Base-by-base conservation (phyloP, 2,113 vertebrate genomes). In the Dipodomys spectabilis region DNA sequence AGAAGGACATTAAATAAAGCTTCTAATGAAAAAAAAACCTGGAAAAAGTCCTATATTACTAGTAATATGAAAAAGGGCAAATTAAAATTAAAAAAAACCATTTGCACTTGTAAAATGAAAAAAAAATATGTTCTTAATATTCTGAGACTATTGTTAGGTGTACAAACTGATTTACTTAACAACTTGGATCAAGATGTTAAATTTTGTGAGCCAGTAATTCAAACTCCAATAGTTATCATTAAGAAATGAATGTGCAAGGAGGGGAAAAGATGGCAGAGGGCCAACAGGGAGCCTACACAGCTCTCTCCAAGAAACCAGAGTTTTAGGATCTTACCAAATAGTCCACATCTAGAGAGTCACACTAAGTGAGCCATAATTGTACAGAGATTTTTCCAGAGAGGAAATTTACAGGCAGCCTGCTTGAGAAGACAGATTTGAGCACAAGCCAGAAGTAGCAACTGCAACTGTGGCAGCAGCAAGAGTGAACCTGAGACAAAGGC, bases 1-100 rank as follows among this genome's bases (percentile, higher is more conserved):
- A 92, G 60, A 88, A 67, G 28, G 64, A 85, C 80, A 20, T 53
- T 32, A 89, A 73, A 75, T 32, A 89, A 73, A 75, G 49, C 73
- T 44, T 57, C 23, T 60, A 39, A 65, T 27, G 25, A 91, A 28
- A 86, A 28, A 86, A 91, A 67, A n/a, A 30, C 45, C 35, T 94
- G 60, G 32, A 82, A 92, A 96, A 65, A 44, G 82, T 11, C 12
- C 49, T 74, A 39, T 78, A 45, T 82, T 30, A 25, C 20, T n/a
- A 60, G 12, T 62, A 57, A 94, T 65, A 57, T 30, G 27, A 94
- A 64, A 69, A 85, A 86, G 49, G 1, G 45, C 28, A 84, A 91
- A 93, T 75, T 28, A 88, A 90, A 92, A 71, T 18, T 83, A 19
- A 16, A 90, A 25, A 25, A 60, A 84, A 28, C 20, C 5, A 82